Base-by-base conservation (phyloP, 2,113 vertebrate genomes). In the Mola mola region DNA sequence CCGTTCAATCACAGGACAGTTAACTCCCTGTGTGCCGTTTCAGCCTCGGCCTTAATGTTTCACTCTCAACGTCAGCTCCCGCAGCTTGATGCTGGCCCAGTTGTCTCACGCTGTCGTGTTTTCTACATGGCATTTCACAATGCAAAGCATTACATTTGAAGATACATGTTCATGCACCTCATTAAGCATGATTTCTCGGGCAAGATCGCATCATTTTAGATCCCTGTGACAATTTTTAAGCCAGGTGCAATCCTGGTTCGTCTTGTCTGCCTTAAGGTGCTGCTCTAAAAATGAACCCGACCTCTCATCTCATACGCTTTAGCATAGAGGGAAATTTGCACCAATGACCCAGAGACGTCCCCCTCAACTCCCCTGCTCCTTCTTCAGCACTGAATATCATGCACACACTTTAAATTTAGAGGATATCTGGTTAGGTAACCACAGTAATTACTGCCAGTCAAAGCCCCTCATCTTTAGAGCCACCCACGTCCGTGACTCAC, bases 401-500 rank as follows among this genome's bases (percentile, higher is more conserved):
- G 3, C 38, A 20, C 34, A 9, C 20, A 8, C 13, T 19, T 49
- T 16, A 21, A 26, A 29, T 22, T 15, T 28, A 41, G 40, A 79
- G 66, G 63, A 67, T 70, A 67, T 78, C 63, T 66, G 75, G 72
- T 84, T 70, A 71, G 51, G 50, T 76, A 78, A 75, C 63, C 72
- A 52, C 65, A 28, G 46, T 36, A 22, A 43, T 40, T 26, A 49
- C 28, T 10, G 3, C 1, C 16, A 42, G n/a, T 41, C 28, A 52
- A 31, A 42, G 26, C 70, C 33, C 38, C 12, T 3, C n/a, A 40
- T 19, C 17, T 42, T 53, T 24, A 46, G 51, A 51, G 16, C 58
- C 65, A 31, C 66, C 60, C 62, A 76, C 79, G 28, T 24, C 16
- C n/a, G 21, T 88, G 83, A 86, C 36, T 86, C 77, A 84, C 19